phyloP scores from a whole-genome alignment of 2,797 vertebrate species.

The Pygocentrus nattereri region DNA sequence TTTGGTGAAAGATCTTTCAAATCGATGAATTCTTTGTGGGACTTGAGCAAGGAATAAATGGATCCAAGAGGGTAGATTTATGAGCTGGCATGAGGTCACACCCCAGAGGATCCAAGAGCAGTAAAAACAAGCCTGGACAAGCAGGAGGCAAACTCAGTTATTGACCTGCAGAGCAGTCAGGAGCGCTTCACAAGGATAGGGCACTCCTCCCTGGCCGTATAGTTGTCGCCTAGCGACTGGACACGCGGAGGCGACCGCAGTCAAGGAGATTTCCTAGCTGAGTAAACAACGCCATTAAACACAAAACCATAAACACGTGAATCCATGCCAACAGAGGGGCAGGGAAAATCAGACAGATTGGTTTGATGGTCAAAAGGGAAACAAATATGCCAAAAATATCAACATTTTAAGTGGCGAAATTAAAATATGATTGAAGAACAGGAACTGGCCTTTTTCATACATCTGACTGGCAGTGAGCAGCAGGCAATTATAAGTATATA shows the following conservation, averaged over 20 bases:
- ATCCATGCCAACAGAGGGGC: slow-evolving; percentile 1
- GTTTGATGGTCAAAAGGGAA: background rate
- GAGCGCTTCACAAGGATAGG: background rate
- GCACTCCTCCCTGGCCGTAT: slow-evolving; percentile 8
- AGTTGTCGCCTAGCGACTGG: slow-evolving; percentile 37
- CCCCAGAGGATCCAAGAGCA: slow-evolving; percentile 12
- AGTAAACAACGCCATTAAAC: slow-evolving; percentile 11
- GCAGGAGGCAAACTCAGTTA: slow-evolving; percentile 17
- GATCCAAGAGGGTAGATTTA: slow-evolving; percentile 19
- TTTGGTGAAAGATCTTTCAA: background rate
- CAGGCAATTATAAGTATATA: background rate
- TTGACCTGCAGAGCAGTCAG: slow-evolving; percentile 30
- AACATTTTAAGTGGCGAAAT: background rate
- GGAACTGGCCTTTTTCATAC: background rate
- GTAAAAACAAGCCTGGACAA: slow-evolving; percentile 27
- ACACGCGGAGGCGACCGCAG: slow-evolving; percentile 26
- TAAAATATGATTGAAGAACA: background rate
- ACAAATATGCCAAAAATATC: background rate
- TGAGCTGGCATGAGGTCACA: slow-evolving; percentile 6
- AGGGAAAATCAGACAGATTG: background rate
- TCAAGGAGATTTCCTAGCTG: slow-evolving; percentile 19
- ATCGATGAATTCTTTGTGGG: background rate
- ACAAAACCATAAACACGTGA: slow-evolving; percentile 3
- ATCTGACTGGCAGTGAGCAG: background rate
- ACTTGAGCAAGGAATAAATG: background rate